Evolutionary conservation across 2,113 vertebrate species (phyloP).

Genomic region (Sinocyclocheilus anshuiensis): DNA sequence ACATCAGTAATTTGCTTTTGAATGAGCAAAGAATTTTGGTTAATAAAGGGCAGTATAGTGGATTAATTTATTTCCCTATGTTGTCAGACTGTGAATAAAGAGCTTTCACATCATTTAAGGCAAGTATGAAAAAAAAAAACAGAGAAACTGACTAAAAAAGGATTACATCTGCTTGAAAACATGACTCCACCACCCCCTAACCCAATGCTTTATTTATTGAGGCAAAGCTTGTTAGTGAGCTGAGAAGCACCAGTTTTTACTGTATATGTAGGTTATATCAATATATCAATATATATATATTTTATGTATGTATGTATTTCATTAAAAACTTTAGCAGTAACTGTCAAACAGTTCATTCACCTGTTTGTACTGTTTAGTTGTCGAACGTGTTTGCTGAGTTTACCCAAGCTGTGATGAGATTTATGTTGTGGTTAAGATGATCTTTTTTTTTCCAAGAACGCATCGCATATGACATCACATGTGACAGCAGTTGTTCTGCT

Average conservation of each 20-base stretch:
- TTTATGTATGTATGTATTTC: neutral
- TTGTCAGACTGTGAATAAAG: neutral
- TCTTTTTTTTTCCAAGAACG: neutral
- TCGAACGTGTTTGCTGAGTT: neutral
- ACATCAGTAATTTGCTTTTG: neutral
- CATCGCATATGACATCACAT: constrained; percentile 28
- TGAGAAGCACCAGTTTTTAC: neutral
- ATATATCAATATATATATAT: too few relatives aligned
- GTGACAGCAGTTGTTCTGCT: constrained; percentile 11
- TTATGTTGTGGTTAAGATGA: neutral
- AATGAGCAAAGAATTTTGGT: constrained; percentile 11
- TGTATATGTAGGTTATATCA: too few relatives aligned
- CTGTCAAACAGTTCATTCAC: neutral
- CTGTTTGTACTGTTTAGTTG: neutral
- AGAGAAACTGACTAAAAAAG: neutral
- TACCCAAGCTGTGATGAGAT: neutral
- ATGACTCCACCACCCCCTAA: neutral
- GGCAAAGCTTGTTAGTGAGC: neutral
- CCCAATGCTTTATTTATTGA: neutral
- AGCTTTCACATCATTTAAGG: neutral
- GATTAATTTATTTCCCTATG: neutral
- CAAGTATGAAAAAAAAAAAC: neutral
- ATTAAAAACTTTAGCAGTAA: neutral
- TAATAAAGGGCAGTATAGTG: neutral
- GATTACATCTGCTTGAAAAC: neutral